Conservation (phyloP, 2,797 vertebrate genomes). For the Coracias cyanogaster region DNA sequence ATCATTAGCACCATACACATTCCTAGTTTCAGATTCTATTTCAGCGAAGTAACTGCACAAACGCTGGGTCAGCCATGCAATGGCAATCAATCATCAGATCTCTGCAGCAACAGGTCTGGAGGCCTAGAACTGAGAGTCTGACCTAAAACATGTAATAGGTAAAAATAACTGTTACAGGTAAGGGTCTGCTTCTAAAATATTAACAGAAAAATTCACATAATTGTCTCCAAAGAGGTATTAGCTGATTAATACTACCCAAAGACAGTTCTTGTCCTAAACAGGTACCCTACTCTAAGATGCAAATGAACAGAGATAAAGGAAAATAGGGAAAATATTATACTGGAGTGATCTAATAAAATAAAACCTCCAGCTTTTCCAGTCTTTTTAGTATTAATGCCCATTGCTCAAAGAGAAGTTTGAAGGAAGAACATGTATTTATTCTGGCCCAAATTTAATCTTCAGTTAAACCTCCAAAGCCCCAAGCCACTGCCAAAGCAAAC, state of each 20-base stretch:
- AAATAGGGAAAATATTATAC: background rate
- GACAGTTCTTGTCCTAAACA: background rate
- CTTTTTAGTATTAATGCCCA: background rate
- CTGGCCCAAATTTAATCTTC: background rate
- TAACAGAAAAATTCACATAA: background rate
- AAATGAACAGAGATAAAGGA: background rate
- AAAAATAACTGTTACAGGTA: background rate
- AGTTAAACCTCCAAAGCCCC: background rate
- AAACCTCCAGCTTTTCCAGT: background rate
- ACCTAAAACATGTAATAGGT: background rate
- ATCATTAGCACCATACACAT: background rate
- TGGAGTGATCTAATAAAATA: background rate
- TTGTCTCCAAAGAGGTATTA: background rate
- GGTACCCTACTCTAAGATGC: background rate
- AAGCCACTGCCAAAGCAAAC: background rate
- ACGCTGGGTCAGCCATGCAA: background rate
- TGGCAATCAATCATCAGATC: background rate
- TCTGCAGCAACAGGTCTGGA: background rate
- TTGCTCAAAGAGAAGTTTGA: background rate
- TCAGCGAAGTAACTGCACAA: background rate
- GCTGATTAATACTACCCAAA: background rate
- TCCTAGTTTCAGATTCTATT: background rate
- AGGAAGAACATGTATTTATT: background rate
- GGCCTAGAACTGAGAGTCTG: background rate
- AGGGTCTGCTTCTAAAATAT: background rate